phyloP scores from a whole-genome alignment of 53 echinoderm and acorn worm genomes.

The Pentamera pediparva region DNA sequence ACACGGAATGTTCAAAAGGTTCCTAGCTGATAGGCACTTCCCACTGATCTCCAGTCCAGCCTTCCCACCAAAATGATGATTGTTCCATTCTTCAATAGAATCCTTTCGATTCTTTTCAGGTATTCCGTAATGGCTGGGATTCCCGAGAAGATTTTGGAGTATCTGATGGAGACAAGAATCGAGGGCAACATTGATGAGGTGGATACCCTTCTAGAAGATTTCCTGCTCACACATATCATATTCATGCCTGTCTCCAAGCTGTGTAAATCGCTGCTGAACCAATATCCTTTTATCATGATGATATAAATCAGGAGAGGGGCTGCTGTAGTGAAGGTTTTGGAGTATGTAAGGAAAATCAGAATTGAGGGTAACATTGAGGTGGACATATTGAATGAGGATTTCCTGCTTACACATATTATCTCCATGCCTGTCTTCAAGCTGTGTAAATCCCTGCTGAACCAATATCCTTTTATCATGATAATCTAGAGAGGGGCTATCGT shows the following conservation, averaged over 20 bases:
- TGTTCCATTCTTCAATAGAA: not conserved
- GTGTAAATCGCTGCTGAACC: conserved; percentile 75
- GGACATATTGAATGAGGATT: conserved; percentile 94
- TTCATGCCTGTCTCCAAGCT: conserved; percentile 93
- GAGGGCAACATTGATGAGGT: conserved; percentile 82
- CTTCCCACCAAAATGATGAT: not conserved
- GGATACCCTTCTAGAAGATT: conserved; percentile 94
- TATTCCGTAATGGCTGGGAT: conserved; percentile 97
- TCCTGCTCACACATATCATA: conserved; percentile 85
- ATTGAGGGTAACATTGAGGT: conserved; percentile 81
- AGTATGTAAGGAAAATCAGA: conserved; percentile 80
- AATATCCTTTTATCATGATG: conserved; percentile 74
- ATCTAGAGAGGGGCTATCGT: too few relatives aligned
- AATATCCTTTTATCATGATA: conserved; percentile 74
- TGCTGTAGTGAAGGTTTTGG: conserved; percentile 99
- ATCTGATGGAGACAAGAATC: conserved; percentile 83
- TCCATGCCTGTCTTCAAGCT: conserved; percentile 92
- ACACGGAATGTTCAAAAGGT: too few relatives aligned
- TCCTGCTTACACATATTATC: conserved; percentile 85
- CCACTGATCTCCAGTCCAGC: not conserved
- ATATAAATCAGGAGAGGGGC: too few relatives aligned
- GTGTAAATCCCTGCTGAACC: conserved; percentile 75
- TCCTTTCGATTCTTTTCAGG: conserved; percentile 17
- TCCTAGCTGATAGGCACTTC: too few relatives aligned
- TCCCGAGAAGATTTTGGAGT: conserved; percentile 97